Conservation (phyloP, 2,113 vertebrate species). For the Balaeniceps rex region DNA sequence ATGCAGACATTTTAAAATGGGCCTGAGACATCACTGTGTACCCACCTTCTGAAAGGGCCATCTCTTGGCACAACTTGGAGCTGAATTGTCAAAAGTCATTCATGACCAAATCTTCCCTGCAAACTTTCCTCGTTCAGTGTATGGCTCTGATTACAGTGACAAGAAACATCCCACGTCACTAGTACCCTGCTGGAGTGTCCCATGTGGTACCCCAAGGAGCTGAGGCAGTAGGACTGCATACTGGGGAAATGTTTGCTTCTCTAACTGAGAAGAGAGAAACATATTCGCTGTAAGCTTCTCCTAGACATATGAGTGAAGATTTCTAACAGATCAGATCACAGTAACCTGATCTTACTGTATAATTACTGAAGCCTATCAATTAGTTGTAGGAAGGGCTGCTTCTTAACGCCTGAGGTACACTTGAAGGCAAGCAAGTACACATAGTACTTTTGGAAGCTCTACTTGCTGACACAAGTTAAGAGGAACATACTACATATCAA, state of each 20-base stretch:
- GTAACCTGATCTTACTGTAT: not conserved
- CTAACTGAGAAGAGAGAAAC: not conserved
- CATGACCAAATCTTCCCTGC: not conserved
- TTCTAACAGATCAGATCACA: not conserved
- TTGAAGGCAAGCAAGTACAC: not conserved
- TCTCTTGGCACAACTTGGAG: not conserved
- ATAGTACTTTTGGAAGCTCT: not conserved
- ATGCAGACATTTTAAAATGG: not conserved
- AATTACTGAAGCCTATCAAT: not conserved
- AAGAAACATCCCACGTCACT: not conserved
- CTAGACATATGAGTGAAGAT: not conserved
- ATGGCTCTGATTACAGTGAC: not conserved
- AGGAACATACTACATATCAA: not conserved
- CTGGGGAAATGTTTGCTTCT: not conserved
- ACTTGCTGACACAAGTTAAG: not conserved
- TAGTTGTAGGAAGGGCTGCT: not conserved
- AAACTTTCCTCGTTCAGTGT: not conserved
- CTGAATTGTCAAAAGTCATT: not conserved
- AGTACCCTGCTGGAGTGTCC: not conserved
- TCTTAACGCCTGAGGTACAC: not conserved
- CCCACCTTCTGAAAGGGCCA: not conserved
- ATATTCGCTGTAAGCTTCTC: not conserved
- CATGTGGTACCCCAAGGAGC: not conserved
- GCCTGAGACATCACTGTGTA: not conserved
- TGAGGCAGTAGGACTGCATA: not conserved